phyloP scores from a whole-genome alignment of 2,113 vertebrate species.

The Fulmarus glacialis region DNA sequence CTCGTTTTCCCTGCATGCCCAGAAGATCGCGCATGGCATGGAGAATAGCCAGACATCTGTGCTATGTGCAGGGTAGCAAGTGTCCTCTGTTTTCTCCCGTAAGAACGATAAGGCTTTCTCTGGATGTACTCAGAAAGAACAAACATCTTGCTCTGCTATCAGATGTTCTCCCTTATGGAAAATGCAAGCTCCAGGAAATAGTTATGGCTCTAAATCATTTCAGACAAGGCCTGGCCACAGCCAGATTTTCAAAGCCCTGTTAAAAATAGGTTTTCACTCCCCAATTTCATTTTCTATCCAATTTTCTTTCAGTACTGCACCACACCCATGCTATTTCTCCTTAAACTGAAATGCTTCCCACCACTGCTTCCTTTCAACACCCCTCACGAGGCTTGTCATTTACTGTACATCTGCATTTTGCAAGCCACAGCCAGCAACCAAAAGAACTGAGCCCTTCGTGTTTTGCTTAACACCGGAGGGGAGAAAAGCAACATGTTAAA shows the following conservation, averaged over 20 bases:
- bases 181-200: conserved; percentile 22
- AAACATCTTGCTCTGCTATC: conserved; percentile 18
- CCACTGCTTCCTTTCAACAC: conserved; percentile 5
- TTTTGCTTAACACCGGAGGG: neutral
- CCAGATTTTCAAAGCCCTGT: conserved; percentile 6
- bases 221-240: conserved; percentile 1
- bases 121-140: neutral
- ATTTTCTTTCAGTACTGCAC: neutral
- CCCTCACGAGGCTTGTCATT: neutral
- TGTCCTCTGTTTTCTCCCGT: neutral
- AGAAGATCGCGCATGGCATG: neutral
- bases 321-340: conserved; percentile 2
- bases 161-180: conserved; percentile 31
- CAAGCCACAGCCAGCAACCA: neutral
- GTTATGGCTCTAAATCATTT: conserved; percentile 30
- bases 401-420: conserved; percentile 21
- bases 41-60: conserved; percentile 42
- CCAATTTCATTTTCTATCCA: conserved; percentile 5
- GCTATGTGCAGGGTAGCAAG: neutral
- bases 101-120: neutral
- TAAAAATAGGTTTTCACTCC: conserved; percentile 34
- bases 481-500: neutral
- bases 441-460: neutral
- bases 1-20: neutral
- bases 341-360: conserved; percentile 11